Base-by-base conservation (phyloP, 2,113 vertebrate species). In the Rhea pennata region DNA sequence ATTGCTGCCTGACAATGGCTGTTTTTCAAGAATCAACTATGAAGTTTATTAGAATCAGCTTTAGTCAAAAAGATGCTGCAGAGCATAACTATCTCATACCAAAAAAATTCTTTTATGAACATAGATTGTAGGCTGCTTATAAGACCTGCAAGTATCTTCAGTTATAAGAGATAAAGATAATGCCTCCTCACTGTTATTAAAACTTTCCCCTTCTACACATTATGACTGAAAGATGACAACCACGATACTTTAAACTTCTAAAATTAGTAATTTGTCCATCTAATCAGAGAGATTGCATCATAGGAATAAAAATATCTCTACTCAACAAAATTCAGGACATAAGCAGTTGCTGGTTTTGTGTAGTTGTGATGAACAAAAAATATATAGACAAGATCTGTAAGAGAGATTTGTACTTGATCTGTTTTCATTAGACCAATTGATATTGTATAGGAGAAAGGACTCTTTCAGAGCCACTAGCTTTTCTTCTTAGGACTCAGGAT, bases 1-100 rank as follows among this genome's bases (percentile, higher is more conserved):
- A 95, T 92, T 96, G 88, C 69, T 90, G 93, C 84, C 77, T 97
- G 65, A 94, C 48, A 56, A 36, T 85, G 84, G 59, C 80, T 96
- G 76, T 93, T 97, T 95, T 76, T 95, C 56, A 96, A 96, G 92
- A 81, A 77, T 74, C 76, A 92, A 21, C 42, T 73, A 88, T 75
- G 81, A 90, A 61, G 14, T 92, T 96, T 89, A 96, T 97, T 97
- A 94, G 64, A 96, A 91, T 94, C 81, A 94, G 54, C 33, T 95
- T 91, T 66, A 92, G 79, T 96, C 77, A 77, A 86, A 97, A 85
- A 76, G 96, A 95, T 91, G 66, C 50, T 95, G 12, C 66, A 64
- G 71, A 90, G 80, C 23, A 87, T 58, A 93, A 79, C 20, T 79
- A 95, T 42, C 67, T 96, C 96, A 97, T n/a, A 81, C 44, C 17